Evolutionary conservation across 92 coral and sea anemone genomes (phyloP), one percentile per base, ranked within the genome.

Genomic region (Isaurus tuberculatus): DNA sequence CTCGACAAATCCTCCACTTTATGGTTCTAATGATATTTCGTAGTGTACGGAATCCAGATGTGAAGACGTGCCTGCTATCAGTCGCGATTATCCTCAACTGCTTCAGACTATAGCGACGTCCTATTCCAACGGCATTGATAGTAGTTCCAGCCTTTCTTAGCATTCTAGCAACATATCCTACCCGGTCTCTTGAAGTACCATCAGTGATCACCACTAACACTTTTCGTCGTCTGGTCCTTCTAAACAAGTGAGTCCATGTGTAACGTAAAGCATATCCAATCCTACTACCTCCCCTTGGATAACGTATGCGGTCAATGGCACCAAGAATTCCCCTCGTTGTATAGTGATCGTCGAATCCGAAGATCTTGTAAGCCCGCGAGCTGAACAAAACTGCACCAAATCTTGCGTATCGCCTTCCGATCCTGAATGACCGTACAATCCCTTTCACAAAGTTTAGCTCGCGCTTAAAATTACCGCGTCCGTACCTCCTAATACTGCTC

Each of bases 371-470:
- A 19, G 92, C 79, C 4, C 81, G 75, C 13, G 84, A 83, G 60
- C 91, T 90, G 84, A 80, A 93, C 25, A 95, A 58, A 9, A 93
- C 93, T 37, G 90, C 81, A n/a, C 95, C 98, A 57, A 85, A 90
- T 23, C 94, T 87, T 1, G 94, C 92, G 23, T 85, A 88, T 9
- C 91, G 83, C 27, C 30, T 73, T 19, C 91, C 87, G 84, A 89
- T 83, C 1, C 90, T 93, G 86, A 91, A 91, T 72, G 91, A 89
- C 34, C 92, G 88, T 29, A 93, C 71, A 57, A 95, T 85, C 2
- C 86, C 79, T 75, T 91, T 93, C 49, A 91, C 87, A 61, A 95
- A 90, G 73, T 90, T 93, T 14, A 91, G 70, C n/a, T 91, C 81
- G 10, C 88, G 89, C 26, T 80, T 86, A 80, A 93, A 95, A 72